Conservation (phyloP, 2,797 vertebrate species). For the Percopsis omiscomaycus region DNA sequence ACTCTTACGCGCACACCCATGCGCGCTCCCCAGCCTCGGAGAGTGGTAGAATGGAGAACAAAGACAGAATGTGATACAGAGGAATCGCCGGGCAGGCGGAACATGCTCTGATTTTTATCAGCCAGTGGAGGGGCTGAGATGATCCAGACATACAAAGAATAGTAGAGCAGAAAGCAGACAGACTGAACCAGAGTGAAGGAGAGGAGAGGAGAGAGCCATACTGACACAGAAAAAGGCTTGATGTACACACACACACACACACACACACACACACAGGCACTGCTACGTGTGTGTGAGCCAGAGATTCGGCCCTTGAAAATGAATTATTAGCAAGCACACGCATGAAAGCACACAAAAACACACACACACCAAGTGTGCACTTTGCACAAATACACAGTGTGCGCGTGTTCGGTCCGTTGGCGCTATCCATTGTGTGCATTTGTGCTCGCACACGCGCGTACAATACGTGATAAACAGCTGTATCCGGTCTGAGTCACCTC, state of each 20-base stretch:
- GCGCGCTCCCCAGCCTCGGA: constrained; percentile 46
- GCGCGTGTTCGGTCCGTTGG: constrained; percentile 1
- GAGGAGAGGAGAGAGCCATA: constrained; percentile 22
- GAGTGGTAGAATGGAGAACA: constrained; percentile 61
- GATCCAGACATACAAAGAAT: constrained; percentile 59
- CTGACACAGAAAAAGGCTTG: constrained; percentile 14
- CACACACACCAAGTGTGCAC: background rate
- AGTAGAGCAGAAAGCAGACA: constrained; percentile 53
- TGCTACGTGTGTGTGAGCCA: no score
- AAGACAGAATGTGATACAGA: constrained; percentile 67
- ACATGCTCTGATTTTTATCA: constrained; percentile 74
- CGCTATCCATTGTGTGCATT: constrained; percentile 4
- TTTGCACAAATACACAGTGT: background rate
- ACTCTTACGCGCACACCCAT: background rate
- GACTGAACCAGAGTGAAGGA: constrained; percentile 49
- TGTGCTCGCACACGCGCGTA: constrained; percentile 20
- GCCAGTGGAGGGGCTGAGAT: constrained; percentile 47
- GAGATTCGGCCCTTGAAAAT: no score
- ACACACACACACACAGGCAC: constrained; percentile 7
- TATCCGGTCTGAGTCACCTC: constrained; percentile 68
- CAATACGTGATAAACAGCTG: constrained; percentile 65
- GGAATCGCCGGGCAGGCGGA: constrained; percentile 67
- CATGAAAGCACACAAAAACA: no score
- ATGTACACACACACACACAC: constrained; percentile 12
- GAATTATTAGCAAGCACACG: background rate